These are phyloP conservation scores for Heliconius ethilla DNA, from an alignment of 2,888 invertebrate genomes.

Conservation along the genomic window DNA sequence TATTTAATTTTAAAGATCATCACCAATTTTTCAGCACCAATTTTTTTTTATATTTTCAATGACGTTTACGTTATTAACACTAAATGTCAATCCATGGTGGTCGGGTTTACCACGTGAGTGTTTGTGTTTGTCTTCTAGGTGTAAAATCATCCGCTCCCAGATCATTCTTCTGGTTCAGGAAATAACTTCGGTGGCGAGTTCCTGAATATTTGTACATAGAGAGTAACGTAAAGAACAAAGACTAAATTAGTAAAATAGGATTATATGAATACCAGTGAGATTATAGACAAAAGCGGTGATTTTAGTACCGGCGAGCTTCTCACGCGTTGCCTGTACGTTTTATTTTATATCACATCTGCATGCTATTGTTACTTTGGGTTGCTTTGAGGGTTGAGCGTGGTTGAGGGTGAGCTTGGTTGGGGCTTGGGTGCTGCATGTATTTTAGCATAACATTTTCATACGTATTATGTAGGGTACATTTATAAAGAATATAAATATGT, in stretches of 20 bases:
- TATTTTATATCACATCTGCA: conserved; percentile 66
- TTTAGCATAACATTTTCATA: neutral
- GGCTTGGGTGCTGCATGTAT: conserved; percentile 36
- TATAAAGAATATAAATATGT: neutral
- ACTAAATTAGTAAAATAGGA: conserved; percentile 79
- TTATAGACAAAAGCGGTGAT: conserved; percentile 80
- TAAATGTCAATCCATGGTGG: conserved; percentile 53
- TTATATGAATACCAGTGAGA: conserved; percentile 80
- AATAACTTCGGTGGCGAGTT: conserved; percentile 75
- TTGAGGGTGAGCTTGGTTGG: conserved; percentile 17
- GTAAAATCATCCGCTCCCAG: conserved; percentile 81
- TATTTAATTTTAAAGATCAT: conserved; percentile 14
- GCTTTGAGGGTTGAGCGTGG: conserved; percentile 44
- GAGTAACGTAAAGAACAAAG: conserved; percentile 76
- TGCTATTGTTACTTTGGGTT: conserved; percentile 53
- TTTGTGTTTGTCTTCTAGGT: conserved; percentile 78
- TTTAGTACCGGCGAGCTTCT: conserved; percentile 77
- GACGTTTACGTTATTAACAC: conserved; percentile 37
- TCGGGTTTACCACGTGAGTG: conserved; percentile 71
- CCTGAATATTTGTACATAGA: conserved; percentile 78
- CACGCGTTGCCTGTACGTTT: conserved; percentile 75
- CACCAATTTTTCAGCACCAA: conserved; percentile 19
- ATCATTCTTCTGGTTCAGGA: conserved; percentile 82
- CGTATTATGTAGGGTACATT: neutral
- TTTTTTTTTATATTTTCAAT: conserved; percentile 30